Base-by-base conservation (phyloP, 2,113 vertebrate genomes). In the Lophotis ruficrista region DNA sequence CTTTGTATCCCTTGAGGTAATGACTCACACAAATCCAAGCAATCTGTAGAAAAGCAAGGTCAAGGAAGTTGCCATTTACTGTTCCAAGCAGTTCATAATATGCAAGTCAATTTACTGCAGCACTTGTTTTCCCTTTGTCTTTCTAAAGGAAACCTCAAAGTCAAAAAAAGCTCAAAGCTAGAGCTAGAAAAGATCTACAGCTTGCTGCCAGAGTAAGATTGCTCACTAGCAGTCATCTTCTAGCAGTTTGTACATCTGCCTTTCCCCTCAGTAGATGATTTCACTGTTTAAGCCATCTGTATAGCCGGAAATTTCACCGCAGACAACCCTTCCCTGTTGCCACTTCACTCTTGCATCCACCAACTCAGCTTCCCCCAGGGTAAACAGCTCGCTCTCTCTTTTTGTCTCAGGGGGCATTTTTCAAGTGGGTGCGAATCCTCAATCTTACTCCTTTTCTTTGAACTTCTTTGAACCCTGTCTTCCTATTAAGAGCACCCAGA, bases 11-110 rank as follows among this genome's bases (percentile, higher is more conserved):
- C 91, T 85, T 53, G 81, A 61, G 47, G 30, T 57, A 66, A 68
- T 21, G n/a, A 64, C 35, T 64, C 53, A 23, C 33, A 73, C 20
- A 91, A 62, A 83, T 56, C 64, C 68, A 78, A 94, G 45, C 65
- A 82, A 65, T 75, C 48, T 66, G 38, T 9, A 89, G 53, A 93
- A 93, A 92, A 77, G 51, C 51, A 71, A 93, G 89, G 69, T 75
- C 71, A 91, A 35, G 30, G 61, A 84, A 72, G n/a, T 57, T 90
- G 35, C 41, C 54, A 75, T 90, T 96, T 92, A 94, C 66, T 73
- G 61, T 54, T 88, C 68, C 80, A 87, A 86, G 71, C 25, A 41
- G 70, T 38, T 85, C 72, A 84, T 78, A 88, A 43, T 69, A 85
- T 14, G 13, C 78, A 69, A 77, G 48, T 25, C 69, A 80, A 81